Percentiles rank a stretch among this genome's conserved stretches.
These are phyloP conservation scores for Rostratula benghalensis DNA, from an alignment of 2,113 vertebrate species.

Conservation along the genomic window DNA sequence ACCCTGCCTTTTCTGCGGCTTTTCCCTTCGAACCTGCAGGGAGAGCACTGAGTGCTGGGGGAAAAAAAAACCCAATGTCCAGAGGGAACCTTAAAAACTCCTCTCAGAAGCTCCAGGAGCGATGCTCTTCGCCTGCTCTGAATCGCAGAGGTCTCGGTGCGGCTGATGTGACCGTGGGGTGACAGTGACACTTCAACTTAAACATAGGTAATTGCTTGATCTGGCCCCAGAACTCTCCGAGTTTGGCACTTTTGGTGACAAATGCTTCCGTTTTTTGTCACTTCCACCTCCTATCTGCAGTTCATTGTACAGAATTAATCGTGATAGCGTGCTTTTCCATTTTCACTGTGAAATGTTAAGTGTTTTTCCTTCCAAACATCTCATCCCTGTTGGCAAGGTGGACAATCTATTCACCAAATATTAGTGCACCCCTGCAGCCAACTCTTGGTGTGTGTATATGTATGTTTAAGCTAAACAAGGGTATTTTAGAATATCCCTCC, in stretches of 20 bases:
- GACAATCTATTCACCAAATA: background rate
- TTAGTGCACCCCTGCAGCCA: background rate
- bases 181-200: background rate
- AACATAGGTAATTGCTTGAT: background rate
- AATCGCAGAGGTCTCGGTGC: background rate
- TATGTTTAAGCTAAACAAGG: background rate
- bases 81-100: background rate
- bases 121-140: background rate
- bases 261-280: background rate
- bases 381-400: background rate
- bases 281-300: background rate
- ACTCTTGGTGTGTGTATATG: background rate
- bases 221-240: background rate
- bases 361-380: background rate
- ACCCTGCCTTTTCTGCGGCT: background rate
- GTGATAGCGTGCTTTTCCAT: background rate
- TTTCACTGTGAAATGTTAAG: background rate
- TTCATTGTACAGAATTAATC: background rate
- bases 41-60: background rate
- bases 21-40: fast-evolving
- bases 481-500: background rate
- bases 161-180: background rate
- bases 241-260: background rate
- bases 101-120: background rate
- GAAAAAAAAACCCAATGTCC: background rate